Conservation (phyloP, 2,797 vertebrate species). For the Apogon talboti region DNA sequence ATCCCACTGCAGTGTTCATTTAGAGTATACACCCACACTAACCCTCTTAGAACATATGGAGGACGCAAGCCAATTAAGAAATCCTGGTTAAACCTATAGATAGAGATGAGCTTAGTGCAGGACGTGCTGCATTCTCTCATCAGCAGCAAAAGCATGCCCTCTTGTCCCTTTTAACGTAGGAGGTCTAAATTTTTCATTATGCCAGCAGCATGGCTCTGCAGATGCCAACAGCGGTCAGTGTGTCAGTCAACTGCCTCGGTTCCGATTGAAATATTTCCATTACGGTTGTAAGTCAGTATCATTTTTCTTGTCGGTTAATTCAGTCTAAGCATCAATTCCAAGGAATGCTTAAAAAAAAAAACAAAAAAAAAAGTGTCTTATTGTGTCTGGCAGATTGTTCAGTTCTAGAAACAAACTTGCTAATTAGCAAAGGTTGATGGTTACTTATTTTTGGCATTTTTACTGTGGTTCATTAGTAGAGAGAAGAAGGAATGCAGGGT, state of each 20-base stretch:
- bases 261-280: too few relatives aligned
- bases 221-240: background rate
- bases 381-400: too few relatives aligned
- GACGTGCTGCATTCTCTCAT: constrained; percentile 1
- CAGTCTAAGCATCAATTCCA: too few relatives aligned
- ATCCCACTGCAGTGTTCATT: background rate
- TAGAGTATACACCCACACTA: constrained; percentile 1
- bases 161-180: constrained; percentile 3
- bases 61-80: constrained; percentile 38
- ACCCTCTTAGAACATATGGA: constrained; percentile 21
- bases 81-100: constrained; percentile 36
- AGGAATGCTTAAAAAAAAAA: too few relatives aligned
- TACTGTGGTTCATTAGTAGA: too few relatives aligned
- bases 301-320: too few relatives aligned
- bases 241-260: too few relatives aligned
- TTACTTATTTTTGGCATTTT: too few relatives aligned
- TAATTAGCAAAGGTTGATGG: too few relatives aligned
- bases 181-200: background rate
- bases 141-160: background rate
- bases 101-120: constrained; percentile 30
- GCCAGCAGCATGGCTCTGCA: background rate
- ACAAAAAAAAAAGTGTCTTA: too few relatives aligned
- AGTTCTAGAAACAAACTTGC: too few relatives aligned
- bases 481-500: background rate
- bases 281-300: too few relatives aligned